A percentile compares a stretch with the other conserved stretches of the same genome.
phyloP scores from a whole-genome alignment of 2,888 invertebrate genomes.

The Sinodicranocentrus sp. region DNA sequence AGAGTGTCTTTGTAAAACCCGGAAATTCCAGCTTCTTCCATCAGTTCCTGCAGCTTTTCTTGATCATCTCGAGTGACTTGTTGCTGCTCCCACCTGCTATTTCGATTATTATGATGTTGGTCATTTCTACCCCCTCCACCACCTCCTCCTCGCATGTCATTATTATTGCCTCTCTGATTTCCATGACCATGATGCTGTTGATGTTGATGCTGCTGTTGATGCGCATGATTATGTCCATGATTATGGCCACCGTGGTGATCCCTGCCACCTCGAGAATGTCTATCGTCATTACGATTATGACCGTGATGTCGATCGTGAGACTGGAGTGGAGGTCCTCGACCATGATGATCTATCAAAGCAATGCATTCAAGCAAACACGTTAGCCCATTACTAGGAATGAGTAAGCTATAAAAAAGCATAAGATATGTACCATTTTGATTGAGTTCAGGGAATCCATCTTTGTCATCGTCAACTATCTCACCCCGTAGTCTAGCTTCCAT shows the following conservation, averaged over 20 bases:
- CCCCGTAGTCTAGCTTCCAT: slow-evolving; percentile 72
- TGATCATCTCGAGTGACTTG: slow-evolving; percentile 74
- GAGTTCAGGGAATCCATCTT: slow-evolving; percentile 48
- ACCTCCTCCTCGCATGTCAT: slow-evolving; percentile 42
- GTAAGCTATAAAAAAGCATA: background rate
- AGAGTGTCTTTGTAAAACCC: slow-evolving; percentile 75
- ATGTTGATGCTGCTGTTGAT: slow-evolving; percentile 26
- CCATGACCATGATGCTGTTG: slow-evolving; percentile 49
- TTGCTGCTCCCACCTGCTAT: slow-evolving; percentile 72
- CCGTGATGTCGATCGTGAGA: slow-evolving; percentile 47
- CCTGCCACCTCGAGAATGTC: slow-evolving; percentile 14
- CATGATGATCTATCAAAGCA: slow-evolving; percentile 49
- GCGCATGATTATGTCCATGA: slow-evolving; percentile 24
- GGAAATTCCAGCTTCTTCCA: slow-evolving; percentile 76
- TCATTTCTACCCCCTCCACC: slow-evolving; percentile 79
- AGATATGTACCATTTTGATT: slow-evolving; percentile 48
- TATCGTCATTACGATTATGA: slow-evolving; percentile 43
- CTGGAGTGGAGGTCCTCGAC: slow-evolving; percentile 36
- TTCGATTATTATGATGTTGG: slow-evolving; percentile 8
- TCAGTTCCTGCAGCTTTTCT: slow-evolving; percentile 75
- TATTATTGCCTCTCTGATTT: slow-evolving; percentile 24
- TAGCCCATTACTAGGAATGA: background rate
- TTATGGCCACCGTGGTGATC: slow-evolving; percentile 44
- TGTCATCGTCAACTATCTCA: slow-evolving; percentile 59
- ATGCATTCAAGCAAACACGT: background rate